Evolutionary conservation across 2,888 invertebrate species (phyloP).

Genomic region (Metalampra italica): DNA sequence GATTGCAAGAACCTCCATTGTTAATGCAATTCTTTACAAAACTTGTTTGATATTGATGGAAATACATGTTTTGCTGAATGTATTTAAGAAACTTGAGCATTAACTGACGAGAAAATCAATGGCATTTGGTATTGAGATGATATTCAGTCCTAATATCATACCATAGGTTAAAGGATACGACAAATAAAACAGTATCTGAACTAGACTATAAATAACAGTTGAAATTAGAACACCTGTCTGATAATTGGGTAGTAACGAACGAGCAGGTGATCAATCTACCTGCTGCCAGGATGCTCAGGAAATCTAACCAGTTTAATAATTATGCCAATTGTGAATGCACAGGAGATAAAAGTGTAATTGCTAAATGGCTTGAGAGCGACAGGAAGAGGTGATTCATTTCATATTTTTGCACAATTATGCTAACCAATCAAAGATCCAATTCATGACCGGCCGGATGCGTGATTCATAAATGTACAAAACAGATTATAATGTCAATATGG

Average conservation of each 20-base stretch:
- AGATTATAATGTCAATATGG: no score
- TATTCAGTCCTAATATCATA: no score
- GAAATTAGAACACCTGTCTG: slow-evolving; percentile 6
- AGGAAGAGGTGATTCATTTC: slow-evolving; percentile 49
- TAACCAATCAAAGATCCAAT: slow-evolving; percentile 46
- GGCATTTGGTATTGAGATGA: no score
- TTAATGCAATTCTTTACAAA: no score
- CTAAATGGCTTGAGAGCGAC: slow-evolving; percentile 13
- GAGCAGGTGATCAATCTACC: slow-evolving; percentile 19
- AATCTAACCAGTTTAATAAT: slow-evolving; percentile 16
- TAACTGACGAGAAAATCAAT: no score
- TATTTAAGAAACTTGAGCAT: no score
- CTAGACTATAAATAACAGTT: neutral
- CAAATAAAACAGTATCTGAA: neutral
- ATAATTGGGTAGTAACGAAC: slow-evolving; percentile 10
- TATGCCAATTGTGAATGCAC: slow-evolving; percentile 10
- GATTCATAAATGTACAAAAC: slow-evolving; percentile 27
- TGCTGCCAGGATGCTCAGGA: slow-evolving; percentile 9
- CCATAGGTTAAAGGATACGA: neutral
- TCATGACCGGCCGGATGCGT: slow-evolving; percentile 41
- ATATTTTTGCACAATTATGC: slow-evolving; percentile 29
- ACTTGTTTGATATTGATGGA: no score
- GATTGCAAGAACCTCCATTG: no score
- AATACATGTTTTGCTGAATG: no score
- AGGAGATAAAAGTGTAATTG: neutral